Evolutionary conservation across 2,797 vertebrate genomes (phyloP), one percentile per base, ranked within the genome.

Genomic region (Carcharodon carcharias): DNA sequence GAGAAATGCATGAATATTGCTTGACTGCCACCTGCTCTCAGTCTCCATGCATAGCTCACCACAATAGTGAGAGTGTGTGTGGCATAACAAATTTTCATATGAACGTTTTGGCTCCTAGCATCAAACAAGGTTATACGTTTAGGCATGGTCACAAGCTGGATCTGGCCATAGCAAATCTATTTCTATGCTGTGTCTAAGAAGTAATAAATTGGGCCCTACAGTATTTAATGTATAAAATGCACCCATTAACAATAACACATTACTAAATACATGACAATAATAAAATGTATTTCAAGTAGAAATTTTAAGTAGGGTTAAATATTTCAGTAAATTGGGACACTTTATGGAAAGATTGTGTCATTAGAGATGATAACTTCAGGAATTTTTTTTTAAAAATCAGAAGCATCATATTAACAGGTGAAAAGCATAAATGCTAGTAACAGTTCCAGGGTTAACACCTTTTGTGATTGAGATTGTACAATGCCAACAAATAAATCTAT

Each of bases 271-370:
- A 50, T 69, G 93, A 11, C 45, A 69, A 50, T 7, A 77, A 77
- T 50, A 69, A 95, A 95, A 77, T 71, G 40, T 95, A 95, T 11
- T 95, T 67, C 69, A 54, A 56, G 94, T n/a, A 56, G 23, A n/a
- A 54, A 73, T 95, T 95, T 95, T 71, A n/a, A 35, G 31, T 73
- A 71, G 16, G 5, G 45, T 58, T 73, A 73, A 73, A 95, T 3
- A 5, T 54, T 73, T 40, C 58, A 56, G 26, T 77, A 54, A 67
- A 95, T 45, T 95, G 7, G 50, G 4, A 45, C 23, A n/a, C 16
- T 63, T n/a, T 16, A 28, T 73, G 40, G 40, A 6, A 95, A 69
- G 65, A 77, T 56, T 73, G 56, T 35, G 31, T 73, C 45, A 2
- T 35, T 5, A 95, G 18, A 21, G 12, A 77, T 95, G 26, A 77